Conservation (phyloP, 2,113 vertebrate genomes). For the Synodontis membranacea region DNA sequence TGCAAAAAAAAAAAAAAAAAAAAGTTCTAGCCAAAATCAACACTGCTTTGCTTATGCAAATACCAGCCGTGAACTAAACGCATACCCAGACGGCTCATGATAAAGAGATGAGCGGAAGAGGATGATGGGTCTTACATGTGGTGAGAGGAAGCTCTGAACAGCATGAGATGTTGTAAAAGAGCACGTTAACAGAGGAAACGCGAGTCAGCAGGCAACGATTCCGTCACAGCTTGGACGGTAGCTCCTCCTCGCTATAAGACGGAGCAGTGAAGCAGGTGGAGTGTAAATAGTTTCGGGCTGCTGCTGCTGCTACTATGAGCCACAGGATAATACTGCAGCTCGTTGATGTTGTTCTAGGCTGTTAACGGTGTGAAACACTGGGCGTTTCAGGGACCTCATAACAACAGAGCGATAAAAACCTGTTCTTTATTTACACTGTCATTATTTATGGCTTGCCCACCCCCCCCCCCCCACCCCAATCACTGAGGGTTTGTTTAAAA, state of each 20-base stretch:
- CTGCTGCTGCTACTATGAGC: constrained; percentile 13
- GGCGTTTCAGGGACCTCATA: background rate
- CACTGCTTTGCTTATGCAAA: constrained; percentile 45
- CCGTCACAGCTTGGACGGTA: background rate
- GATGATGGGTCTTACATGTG: background rate
- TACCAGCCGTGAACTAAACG: background rate
- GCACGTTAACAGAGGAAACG: constrained; percentile 19
- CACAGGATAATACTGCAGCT: constrained; percentile 3
- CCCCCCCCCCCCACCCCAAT: too few relatives aligned
- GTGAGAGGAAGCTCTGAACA: constrained; percentile 22
- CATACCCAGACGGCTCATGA: constrained; percentile 12
- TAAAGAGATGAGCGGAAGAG: constrained; percentile 13
- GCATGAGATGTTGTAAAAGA: background rate
- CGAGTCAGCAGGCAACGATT: constrained; percentile 1
- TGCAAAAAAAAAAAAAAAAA: background rate
- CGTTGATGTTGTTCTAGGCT: too few relatives aligned
- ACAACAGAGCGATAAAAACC: background rate
- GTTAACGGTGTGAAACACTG: background rate
- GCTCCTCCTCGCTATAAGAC: constrained; percentile 9
- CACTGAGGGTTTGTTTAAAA: background rate
- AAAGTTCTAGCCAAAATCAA: background rate
- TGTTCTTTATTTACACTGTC: background rate
- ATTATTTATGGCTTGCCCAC: background rate
- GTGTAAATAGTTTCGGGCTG: constrained; percentile 34
- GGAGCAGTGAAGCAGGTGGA: constrained; percentile 22